Evolutionary conservation across 1,140 invertebrate genomes (phyloP).

Genomic region (Trypoxylus dichotomus): DNA sequence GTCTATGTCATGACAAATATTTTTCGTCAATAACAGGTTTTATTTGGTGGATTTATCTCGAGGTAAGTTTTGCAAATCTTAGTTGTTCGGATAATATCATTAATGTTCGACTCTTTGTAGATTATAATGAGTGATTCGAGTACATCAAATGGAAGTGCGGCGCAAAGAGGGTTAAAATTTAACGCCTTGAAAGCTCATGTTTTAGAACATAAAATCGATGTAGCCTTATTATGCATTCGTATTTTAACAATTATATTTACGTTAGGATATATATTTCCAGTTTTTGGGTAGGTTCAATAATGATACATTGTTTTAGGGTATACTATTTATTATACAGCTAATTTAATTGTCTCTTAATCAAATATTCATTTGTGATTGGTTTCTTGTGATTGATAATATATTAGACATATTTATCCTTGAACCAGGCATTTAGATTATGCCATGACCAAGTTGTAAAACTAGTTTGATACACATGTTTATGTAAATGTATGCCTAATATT

Average conservation of each 20-base stretch:
- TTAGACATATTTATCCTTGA: not conserved
- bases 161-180: slow-evolving; percentile 49
- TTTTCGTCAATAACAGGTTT: slow-evolving; percentile 2
- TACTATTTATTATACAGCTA: slow-evolving; percentile 1
- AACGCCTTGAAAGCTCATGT: slow-evolving; percentile 71
- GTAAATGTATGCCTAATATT: not conserved
- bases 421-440: slow-evolving; percentile 18
- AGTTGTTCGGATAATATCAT: not conserved
- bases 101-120: not conserved
- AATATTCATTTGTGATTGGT: not conserved
- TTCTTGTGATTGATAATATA: not conserved
- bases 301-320: not conserved
- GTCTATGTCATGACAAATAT: slow-evolving; percentile 15
- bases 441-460: not conserved
- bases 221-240: slow-evolving; percentile 80
- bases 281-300: slow-evolving; percentile 75
- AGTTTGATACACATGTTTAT: slow-evolving; percentile 1
- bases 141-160: slow-evolving; percentile 31
- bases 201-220: slow-evolving; percentile 80
- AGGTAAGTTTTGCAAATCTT: not conserved
- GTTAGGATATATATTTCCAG: slow-evolving; percentile 80
- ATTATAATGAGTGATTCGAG: slow-evolving; percentile 35
- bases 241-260: slow-evolving; percentile 81
- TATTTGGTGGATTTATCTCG: not conserved
- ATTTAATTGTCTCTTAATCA: slow-evolving; percentile 1